Conservation (phyloP, 2,113 vertebrate genomes). For the Periophthalmodon schlosseri region DNA sequence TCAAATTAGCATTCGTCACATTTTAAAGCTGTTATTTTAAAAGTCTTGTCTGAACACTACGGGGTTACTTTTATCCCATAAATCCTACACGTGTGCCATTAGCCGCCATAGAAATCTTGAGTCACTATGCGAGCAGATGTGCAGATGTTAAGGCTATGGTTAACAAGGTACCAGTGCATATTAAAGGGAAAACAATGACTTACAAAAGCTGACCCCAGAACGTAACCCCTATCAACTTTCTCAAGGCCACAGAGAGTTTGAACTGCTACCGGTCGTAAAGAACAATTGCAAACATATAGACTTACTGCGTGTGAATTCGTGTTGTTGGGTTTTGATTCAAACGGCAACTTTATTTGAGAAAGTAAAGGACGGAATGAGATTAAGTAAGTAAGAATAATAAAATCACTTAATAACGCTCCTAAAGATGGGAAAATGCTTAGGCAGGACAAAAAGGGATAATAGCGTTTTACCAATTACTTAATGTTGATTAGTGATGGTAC, state of each 20-base stretch:
- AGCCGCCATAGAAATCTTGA: neutral
- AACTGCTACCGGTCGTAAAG: conserved; percentile 1
- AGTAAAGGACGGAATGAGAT: no score
- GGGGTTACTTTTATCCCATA: neutral
- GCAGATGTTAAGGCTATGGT: neutral
- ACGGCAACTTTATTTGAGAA: no score
- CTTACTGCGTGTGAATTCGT: neutral
- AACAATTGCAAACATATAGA: conserved; percentile 28
- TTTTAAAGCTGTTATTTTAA: neutral
- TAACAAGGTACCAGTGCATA: neutral
- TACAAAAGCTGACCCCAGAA: neutral
- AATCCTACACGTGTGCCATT: neutral
- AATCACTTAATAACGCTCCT: no score
- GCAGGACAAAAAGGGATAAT: no score
- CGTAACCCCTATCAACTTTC: neutral
- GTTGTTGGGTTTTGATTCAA: neutral
- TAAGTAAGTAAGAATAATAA: no score
- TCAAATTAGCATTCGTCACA: neutral
- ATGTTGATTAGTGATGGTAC: no score
- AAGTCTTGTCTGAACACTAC: neutral
- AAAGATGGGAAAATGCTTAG: no score
- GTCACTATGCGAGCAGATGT: neutral
- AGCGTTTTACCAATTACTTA: no score
- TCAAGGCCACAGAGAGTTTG: neutral
- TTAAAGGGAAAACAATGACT: neutral